Base-by-base conservation (phyloP, 2,888 invertebrate species). In the Syrphus vitripennis region DNA sequence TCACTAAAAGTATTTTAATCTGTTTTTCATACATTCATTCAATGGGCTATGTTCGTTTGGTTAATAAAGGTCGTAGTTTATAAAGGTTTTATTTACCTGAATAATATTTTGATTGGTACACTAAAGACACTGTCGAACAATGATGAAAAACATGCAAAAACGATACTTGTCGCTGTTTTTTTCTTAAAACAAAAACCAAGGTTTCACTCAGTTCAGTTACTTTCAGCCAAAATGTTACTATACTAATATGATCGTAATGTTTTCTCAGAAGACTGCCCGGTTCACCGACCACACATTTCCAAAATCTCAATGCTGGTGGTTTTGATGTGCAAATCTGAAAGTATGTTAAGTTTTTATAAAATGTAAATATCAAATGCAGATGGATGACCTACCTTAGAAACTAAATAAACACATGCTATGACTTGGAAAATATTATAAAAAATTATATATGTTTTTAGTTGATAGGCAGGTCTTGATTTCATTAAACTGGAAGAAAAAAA, bases 351-450 rank as follows among this genome's bases (percentile, higher is more conserved):
- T 50, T 4, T 29, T 29, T 16, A 29, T 31, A 21, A 59, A 34
- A 29, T 26, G 0, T n/a, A 16, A 37, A 37, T 7, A 19, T 14
- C n/a, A 31, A 37, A 37, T 19, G 29, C 1, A 31, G 9, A 55
- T 31, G 1, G 9, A 24, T 1, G 16, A 48, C 50, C 88, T 87
- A 92, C 92, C 88, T 88, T 87, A 29, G 75, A 63, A 16, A 90
- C 75, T 71, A 90, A 82, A 72, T 89, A 91, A 9, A 90, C 16
- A 76, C 92, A 92, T 5, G 89, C 84, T 5, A 89, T 6, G 14
- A 98, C 96, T 94, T 98, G 97, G 61, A 95, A 90, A n/a, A 96
- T 92, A 91, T 98, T 98, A 93, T 98, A 98, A 89, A 94, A 93
- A 81, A 95, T 94, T 88, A 98, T 95, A 34, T 95, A 90, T 2